A percentile compares a stretch with the other conserved stretches of the same genome.
Conservation (phyloP, 2,888 invertebrate genomes). For the Mythimna vitellina region DNA sequence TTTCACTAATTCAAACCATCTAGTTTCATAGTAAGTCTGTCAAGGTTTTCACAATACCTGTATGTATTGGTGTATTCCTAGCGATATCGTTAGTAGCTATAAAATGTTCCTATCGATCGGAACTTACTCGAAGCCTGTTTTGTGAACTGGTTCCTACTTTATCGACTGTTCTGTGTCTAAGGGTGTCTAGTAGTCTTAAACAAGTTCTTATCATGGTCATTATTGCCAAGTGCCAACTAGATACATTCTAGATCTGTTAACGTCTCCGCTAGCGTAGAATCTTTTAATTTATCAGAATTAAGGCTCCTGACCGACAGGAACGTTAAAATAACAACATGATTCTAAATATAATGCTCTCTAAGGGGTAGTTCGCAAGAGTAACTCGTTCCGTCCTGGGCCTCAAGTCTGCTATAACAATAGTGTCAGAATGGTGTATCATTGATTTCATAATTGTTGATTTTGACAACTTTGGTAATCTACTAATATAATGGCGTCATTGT, state of each 20-base stretch:
- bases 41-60: constrained; percentile 28
- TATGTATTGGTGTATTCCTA: constrained; percentile 21
- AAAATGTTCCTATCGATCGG: constrained; percentile 41
- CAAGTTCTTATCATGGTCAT: background rate
- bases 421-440: too few species aligned
- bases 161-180: background rate
- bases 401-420: too few species aligned
- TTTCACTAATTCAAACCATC: constrained; percentile 46
- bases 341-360: too few species aligned
- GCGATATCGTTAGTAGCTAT: constrained; percentile 15
- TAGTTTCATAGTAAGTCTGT: constrained; percentile 27
- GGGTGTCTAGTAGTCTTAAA: background rate
- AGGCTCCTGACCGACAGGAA: too few species aligned
- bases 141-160: constrained; percentile 21
- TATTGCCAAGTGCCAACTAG: too few species aligned
- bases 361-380: too few species aligned
- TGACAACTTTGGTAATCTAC: too few species aligned
- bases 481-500: too few species aligned
- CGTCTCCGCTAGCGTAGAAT: background rate
- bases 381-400: too few species aligned
- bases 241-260: background rate
- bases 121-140: constrained; percentile 4
- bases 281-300: background rate
- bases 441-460: too few species aligned
- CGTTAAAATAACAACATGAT: too few species aligned